Evolutionary conservation across 2,888 invertebrate genomes (phyloP).

Genomic region (Salpingus planirostris): DNA sequence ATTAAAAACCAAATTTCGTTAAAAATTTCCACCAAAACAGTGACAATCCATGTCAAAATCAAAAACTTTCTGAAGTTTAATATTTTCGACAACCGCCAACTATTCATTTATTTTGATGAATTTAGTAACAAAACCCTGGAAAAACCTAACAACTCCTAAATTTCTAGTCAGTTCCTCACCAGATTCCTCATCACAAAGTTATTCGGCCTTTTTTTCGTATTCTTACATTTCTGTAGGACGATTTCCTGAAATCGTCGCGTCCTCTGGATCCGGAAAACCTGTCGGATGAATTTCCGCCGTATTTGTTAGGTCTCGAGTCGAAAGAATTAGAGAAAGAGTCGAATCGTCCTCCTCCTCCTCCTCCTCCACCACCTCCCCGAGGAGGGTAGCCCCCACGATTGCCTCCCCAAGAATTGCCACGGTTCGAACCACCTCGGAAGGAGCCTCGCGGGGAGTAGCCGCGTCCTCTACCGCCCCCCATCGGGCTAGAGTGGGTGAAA

Average conservation of each 20-base stretch:
- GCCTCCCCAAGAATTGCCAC: conserved; percentile 12
- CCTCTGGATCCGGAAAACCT: conserved; percentile 27
- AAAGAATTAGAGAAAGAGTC: conserved; percentile 24
- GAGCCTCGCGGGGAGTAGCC: conserved; percentile 11
- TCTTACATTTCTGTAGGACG: conserved; percentile 33
- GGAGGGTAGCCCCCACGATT: no score
- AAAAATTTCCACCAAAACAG: no score
- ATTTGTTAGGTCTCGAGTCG: conserved; percentile 33
- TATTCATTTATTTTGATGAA: no score
- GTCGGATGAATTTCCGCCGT: conserved; percentile 28
- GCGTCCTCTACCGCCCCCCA: no score
- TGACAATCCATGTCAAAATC: no score
- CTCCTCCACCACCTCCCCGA: conserved; percentile 15
- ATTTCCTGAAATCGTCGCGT: conserved; percentile 33
- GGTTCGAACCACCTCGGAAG: conserved; percentile 6
- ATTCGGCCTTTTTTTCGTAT: no score
- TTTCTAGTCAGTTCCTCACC: no score
- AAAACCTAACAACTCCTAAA: no score
- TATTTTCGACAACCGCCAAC: no score
- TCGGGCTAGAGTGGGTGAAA: background rate
- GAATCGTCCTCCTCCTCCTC: conserved; percentile 15
- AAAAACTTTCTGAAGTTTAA: no score
- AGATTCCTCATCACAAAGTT: conserved; percentile 1
- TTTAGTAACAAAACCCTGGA: no score
- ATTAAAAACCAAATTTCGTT: no score